Conservation (phyloP, 2,888 invertebrate species). For the Rambutsinella grinnellia region DNA sequence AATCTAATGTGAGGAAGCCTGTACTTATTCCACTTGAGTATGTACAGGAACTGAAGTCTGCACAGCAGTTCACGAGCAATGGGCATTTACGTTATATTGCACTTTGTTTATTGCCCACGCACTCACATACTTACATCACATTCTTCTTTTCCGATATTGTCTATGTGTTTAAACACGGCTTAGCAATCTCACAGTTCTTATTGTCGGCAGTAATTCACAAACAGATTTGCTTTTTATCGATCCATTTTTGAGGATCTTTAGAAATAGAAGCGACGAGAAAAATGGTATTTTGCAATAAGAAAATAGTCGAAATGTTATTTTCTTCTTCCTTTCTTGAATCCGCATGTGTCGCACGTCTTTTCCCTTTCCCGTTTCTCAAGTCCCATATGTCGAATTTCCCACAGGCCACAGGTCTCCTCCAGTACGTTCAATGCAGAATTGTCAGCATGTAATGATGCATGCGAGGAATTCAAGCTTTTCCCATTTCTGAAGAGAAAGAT, state of each 20-base stretch:
- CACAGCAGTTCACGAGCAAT: too few species aligned
- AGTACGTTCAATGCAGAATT: constrained; percentile 30
- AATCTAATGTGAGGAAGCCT: too few species aligned
- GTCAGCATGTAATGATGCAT: constrained; percentile 29
- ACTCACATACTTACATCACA: too few species aligned
- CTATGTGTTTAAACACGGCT: background rate
- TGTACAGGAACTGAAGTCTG: too few species aligned
- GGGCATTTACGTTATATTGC: too few species aligned
- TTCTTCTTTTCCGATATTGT: too few species aligned
- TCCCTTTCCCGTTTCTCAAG: constrained; percentile 10
- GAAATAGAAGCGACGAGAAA: background rate
- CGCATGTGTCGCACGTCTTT: constrained; percentile 47
- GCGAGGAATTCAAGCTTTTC: constrained; percentile 1
- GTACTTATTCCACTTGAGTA: too few species aligned
- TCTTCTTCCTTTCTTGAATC: background rate
- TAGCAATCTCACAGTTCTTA: constrained; percentile 45
- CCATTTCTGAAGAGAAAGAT: constrained; percentile 2
- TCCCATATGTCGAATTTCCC: constrained; percentile 56
- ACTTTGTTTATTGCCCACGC: too few species aligned
- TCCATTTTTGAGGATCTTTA: constrained; percentile 23
- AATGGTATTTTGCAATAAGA: background rate
- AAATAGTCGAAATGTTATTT: background rate
- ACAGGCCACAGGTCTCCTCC: constrained; percentile 53
- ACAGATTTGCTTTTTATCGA: constrained; percentile 50
- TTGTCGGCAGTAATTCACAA: constrained; percentile 42